These are phyloP conservation scores for Heliothis peltigera DNA, from an alignment of 2,888 invertebrate species.

Conservation along the genomic window DNA sequence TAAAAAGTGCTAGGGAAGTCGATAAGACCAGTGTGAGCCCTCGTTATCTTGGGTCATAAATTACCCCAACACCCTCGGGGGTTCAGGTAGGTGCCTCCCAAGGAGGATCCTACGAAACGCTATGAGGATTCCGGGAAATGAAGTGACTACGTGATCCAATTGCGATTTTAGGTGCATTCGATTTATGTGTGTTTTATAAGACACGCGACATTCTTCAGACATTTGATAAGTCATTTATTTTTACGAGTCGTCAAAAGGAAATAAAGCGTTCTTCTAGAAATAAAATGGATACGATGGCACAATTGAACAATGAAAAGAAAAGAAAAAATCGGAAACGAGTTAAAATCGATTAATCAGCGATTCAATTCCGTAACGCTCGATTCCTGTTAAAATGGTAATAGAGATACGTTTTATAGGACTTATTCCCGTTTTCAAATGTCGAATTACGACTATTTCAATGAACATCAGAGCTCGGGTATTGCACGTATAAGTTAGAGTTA, in stretches of 20 bases:
- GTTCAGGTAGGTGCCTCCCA: conserved; percentile 83
- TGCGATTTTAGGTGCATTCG: conserved; percentile 87
- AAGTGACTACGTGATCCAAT: conserved; percentile 89
- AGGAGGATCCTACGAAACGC: conserved; percentile 77
- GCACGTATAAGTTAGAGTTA: conserved; percentile 18
- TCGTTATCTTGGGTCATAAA: conserved; percentile 89
- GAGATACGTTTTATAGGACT: conserved; percentile 45
- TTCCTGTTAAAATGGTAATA: conserved; percentile 53
- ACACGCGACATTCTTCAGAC: conserved; percentile 67
- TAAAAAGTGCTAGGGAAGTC: conserved; percentile 84
- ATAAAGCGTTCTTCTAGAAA: conserved; percentile 27
- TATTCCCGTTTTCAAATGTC: conserved; percentile 43
- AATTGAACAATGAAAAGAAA: conserved; percentile 27
- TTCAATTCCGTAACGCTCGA: conserved; percentile 47
- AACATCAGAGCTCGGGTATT: conserved; percentile 29
- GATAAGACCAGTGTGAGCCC: conserved; percentile 88
- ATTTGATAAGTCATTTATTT: conserved; percentile 59
- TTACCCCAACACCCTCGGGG: conserved; percentile 86
- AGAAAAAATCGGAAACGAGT: conserved; percentile 33
- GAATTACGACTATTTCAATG: conserved; percentile 46
- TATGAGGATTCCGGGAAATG: conserved; percentile 85
- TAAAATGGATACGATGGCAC: conserved; percentile 22
- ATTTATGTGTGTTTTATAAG: conserved; percentile 75
- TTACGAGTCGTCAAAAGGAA: conserved; percentile 43
- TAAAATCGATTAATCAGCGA: conserved; percentile 53